Percentiles rank a stretch among this genome's conserved stretches.
phyloP scores from a whole-genome alignment of 2,113 vertebrate species.

The Pachycephala philippinensis region DNA sequence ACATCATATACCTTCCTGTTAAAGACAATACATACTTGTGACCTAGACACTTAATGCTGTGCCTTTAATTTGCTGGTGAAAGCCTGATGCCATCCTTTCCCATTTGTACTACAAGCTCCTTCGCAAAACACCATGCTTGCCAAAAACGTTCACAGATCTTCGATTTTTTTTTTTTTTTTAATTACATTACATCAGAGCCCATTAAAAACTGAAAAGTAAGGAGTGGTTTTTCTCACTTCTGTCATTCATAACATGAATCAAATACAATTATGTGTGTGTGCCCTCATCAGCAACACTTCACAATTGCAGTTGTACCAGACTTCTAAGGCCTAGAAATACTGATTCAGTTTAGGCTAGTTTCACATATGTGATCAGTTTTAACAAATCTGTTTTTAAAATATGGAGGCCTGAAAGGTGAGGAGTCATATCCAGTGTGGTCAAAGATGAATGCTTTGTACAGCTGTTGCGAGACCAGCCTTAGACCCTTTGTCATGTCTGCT shows the following conservation, averaged over 20 bases:
- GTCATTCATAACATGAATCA: background rate
- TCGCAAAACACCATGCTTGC: background rate
- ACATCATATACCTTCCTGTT: background rate
- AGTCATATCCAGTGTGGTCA: background rate
- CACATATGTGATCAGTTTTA: background rate
- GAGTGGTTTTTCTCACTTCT: constrained; percentile 42
- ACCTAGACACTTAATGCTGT: background rate
- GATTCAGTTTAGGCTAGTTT: background rate
- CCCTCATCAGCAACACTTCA: background rate
- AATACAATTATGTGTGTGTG: background rate
- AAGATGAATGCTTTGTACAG: background rate
- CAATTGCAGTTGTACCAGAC: background rate
- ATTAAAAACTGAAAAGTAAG: constrained; percentile 48
- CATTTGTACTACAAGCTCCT: background rate
- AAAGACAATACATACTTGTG: background rate
- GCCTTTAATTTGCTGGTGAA: background rate
- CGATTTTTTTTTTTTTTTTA: too few relatives aligned
- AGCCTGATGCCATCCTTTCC: background rate
- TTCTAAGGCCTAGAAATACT: background rate
- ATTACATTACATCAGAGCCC: constrained; percentile 21
- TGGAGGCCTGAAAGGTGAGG: background rate
- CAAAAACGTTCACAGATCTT: constrained; percentile 15
- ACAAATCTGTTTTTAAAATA: background rate
- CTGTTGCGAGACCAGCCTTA: background rate
- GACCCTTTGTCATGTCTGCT: background rate